Evolutionary conservation across 2,113 vertebrate genomes (phyloP), one percentile per base, ranked within the genome.

Genomic region (Myxocyprinus asiaticus): DNA sequence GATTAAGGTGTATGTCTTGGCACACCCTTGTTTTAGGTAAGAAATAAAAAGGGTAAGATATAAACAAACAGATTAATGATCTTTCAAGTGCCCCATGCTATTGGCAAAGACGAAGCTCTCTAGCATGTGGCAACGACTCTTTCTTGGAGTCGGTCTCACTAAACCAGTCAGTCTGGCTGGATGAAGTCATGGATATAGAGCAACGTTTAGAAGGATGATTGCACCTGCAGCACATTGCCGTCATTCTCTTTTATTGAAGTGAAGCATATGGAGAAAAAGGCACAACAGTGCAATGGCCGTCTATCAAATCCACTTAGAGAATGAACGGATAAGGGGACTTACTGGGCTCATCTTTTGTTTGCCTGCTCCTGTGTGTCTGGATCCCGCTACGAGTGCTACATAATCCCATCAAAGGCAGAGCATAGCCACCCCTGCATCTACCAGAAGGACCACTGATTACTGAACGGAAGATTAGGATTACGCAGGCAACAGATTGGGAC

Each of bases 291-390:
- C 85, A 85, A 86, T 88, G 48, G 78, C 42, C 62, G 61, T 45
- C 80, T 79, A 82, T 90, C 86, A 84, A 85, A 92, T 92, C 89
- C 82, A 86, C 88, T 92, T 89, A 90, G 75, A 63, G 85, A 83
- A 76, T 85, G 73, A 81, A 55, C 11, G 67, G 78, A 85, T 83
- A 71, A 61, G 17, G 67, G 76, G 59, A 81, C 71, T 81, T 79
- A 83, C 68, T 59, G 10, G 69, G 83, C 84, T 87, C 81, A 63
- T 71, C 76, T 74, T 78, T 69, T 79, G 69, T 84, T 77, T 77
- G 76, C 63, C 22, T 11, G 76, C 63, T 66, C 67, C 68, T 81
- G 69, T 56, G 70, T 76, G 59, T 81, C 63, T 44, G 74, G 62
- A 69, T 84, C 56, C 42, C n/a, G 61, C 78, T 70, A 77, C 51